Percentiles rank a stretch among this genome's conserved stretches.
Conservation (phyloP, 2,888 invertebrate genomes). For the Drosophila tripunctata region DNA sequence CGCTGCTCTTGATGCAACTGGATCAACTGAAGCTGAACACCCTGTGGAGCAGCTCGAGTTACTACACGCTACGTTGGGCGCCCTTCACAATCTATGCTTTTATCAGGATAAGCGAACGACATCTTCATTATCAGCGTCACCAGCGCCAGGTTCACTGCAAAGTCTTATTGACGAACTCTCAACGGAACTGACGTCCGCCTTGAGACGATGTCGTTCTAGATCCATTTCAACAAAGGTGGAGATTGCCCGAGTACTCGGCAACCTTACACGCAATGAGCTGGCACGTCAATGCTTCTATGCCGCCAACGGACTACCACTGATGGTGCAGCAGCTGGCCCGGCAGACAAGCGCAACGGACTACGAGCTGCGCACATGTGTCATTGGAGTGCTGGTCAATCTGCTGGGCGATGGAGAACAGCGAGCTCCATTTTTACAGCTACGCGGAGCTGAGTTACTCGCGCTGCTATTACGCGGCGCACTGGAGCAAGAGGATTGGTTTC, state of each 20-base stretch:
- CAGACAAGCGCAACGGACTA: conserved; percentile 84
- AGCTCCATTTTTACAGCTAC: conserved; percentile 85
- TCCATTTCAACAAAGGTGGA: conserved; percentile 85
- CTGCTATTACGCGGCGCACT: conserved; percentile 86
- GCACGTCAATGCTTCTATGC: conserved; percentile 88
- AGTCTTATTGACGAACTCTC: conserved; percentile 78
- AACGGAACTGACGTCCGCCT: conserved; percentile 69
- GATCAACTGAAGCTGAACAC: conserved; percentile 32
- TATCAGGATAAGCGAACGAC: conserved; percentile 86
- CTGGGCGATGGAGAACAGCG: conserved; percentile 87
- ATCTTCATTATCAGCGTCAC: conserved; percentile 42
- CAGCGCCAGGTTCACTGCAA: conserved; percentile 78
- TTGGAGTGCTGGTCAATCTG: conserved; percentile 93
- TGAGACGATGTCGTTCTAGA: conserved; percentile 74
- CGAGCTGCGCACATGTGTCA: conserved; percentile 90
- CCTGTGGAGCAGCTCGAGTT: conserved; percentile 88
- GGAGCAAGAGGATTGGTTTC: conserved; percentile 87
- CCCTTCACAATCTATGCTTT: conserved; percentile 93
- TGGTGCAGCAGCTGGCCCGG: conserved; percentile 83
- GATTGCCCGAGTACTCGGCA: conserved; percentile 92
- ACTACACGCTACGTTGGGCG: conserved; percentile 90
- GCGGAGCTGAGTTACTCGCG: conserved; percentile 85
- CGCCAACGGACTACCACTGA: conserved; percentile 87
- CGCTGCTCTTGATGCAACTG: conserved; percentile 25
- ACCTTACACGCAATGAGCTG: conserved; percentile 89